Evolutionary conservation across 2,888 invertebrate genomes (phyloP).

Genomic region (Euplagia quadripunctaria): DNA sequence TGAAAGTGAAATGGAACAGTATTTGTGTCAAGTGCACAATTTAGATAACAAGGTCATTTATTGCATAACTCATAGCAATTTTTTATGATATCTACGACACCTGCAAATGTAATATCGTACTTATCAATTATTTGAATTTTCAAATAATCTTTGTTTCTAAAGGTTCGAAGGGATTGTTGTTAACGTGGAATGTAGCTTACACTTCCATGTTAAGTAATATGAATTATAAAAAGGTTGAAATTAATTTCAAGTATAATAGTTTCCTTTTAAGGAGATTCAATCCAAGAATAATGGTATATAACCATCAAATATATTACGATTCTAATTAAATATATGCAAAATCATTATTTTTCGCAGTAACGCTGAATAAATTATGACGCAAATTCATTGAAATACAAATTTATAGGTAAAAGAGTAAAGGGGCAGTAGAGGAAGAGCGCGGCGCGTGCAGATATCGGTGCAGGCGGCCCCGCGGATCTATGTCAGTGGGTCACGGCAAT

Average conservation of each 20-base stretch:
- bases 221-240: not conserved
- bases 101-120: not conserved
- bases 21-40: constrained; percentile 87
- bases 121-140: not conserved
- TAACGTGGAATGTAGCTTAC: not conserved
- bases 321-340: constrained; percentile 13
- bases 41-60: constrained; percentile 85
- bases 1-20: constrained; percentile 86
- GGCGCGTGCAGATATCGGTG: constrained; percentile 85
- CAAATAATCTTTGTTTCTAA: not conserved
- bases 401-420: constrained; percentile 63
- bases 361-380: constrained; percentile 30
- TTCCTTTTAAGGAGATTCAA: not conserved
- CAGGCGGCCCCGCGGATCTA: constrained; percentile 88
- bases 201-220: not conserved
- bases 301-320: not conserved
- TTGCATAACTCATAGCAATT: constrained; percentile 78
- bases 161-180: not conserved
- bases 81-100: constrained; percentile 34
- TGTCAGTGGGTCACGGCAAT: constrained; percentile 91
- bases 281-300: not conserved
- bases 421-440: constrained; percentile 76
- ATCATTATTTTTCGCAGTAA: constrained; percentile 25
- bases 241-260: not conserved
- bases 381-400: constrained; percentile 49